These are phyloP conservation scores for Argya squamiceps DNA, from an alignment of 2,797 vertebrate species.

Conservation along the genomic window DNA sequence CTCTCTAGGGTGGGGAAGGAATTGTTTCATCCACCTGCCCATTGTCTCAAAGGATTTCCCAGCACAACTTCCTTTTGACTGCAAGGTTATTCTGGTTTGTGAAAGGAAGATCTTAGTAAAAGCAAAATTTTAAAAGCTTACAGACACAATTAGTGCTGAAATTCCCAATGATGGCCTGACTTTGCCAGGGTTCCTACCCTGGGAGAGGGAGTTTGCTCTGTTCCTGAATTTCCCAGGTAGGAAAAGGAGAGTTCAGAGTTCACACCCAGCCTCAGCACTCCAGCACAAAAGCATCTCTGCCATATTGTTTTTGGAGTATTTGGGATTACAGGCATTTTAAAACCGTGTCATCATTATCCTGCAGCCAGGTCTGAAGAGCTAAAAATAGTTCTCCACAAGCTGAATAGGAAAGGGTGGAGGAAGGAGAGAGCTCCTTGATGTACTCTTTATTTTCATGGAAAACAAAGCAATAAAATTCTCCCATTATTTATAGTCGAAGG, in stretches of 20 bases:
- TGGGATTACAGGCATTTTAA: neutral
- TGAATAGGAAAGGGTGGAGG: slow-evolving; percentile 57
- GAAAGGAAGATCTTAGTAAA: neutral
- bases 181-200: neutral
- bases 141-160: neutral
- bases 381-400: slow-evolving; percentile 30
- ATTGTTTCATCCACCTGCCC: neutral
- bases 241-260: neutral
- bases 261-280: neutral
- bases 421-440: slow-evolving; percentile 48
- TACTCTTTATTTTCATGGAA: neutral
- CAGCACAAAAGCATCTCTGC: neutral
- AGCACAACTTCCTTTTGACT: neutral
- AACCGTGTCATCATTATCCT: neutral
- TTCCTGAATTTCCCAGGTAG: neutral
- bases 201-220: neutral
- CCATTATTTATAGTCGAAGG: slow-evolving; percentile 56
- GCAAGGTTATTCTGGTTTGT: neutral
- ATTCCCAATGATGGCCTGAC: fast-evolving
- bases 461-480: slow-evolving; percentile 49
- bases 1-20: neutral
- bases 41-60: neutral
- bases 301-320: neutral
- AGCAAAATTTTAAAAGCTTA: neutral
- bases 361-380: neutral